Percentiles rank a stretch among this genome's conserved stretches.
Conservation (phyloP, 1,140 invertebrate species). For the Bombus confusus region DNA sequence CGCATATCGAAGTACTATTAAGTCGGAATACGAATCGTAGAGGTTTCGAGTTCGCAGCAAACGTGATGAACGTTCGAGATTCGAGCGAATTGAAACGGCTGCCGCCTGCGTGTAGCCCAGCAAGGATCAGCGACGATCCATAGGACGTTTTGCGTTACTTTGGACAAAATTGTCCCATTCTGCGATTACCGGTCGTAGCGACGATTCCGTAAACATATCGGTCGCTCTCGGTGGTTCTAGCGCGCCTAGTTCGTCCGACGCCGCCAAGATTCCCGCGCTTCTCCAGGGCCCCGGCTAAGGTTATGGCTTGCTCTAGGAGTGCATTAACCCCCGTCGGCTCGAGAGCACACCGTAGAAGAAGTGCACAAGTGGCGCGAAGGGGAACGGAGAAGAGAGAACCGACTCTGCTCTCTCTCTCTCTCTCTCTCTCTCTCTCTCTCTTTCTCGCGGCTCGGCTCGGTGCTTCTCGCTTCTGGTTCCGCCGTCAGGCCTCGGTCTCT, state of each 20-base stretch:
- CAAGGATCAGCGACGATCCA: neutral
- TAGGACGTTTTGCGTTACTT: neutral
- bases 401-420: slow-evolving; percentile 18
- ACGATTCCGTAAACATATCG: slow-evolving; percentile 28
- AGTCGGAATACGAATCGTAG: no score
- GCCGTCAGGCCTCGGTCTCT: neutral
- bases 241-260: neutral
- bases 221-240: neutral
- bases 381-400: slow-evolving; percentile 10
- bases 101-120: no score
- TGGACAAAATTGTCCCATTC: neutral
- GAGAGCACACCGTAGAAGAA: slow-evolving; percentile 74
- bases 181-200: slow-evolving; percentile 5
- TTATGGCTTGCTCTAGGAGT: slow-evolving; percentile 77
- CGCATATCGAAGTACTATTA: no score
- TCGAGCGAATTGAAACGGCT: no score
- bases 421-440: neutral
- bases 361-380: slow-evolving; percentile 62
- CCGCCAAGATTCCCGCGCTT: slow-evolving; percentile 61
- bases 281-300: slow-evolving; percentile 56
- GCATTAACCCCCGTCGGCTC: slow-evolving; percentile 77
- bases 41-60: no score
- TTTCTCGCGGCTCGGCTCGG: neutral
- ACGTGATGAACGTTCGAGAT: no score
- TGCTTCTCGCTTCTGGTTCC: neutral